Evolutionary conservation across 2,888 invertebrate genomes (phyloP), one percentile per base, ranked within the genome.

Genomic region (Morpho achilles): DNA sequence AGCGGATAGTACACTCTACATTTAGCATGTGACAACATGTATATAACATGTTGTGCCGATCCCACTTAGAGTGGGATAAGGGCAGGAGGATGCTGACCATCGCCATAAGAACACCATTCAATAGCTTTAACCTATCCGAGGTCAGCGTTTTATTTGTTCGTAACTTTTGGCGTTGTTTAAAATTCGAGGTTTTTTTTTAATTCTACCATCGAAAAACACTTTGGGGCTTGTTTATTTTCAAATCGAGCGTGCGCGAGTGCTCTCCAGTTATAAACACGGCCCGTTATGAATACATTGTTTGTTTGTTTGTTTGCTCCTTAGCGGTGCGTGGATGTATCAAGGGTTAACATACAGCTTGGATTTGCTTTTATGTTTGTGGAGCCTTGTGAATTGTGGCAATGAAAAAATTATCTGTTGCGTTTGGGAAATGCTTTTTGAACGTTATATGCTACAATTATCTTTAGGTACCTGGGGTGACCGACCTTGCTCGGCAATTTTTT

Each of bases 151-250:
- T 62, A 56, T 68, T 67, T 64, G 63, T 62, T 67, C 64, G 64
- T 60, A 67, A 64, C 64, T 64, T 71, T 70, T 16, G 60, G 67
- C 63, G 66, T 68, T 72, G 73, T 75, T 76, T 70, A 69, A 73
- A 74, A 73, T 71, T 71, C 71, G 69, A 64, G 8, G 42, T 42
- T 43, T 32, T 32, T 43, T 43, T 45, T 64, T 68, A n/a, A 74
- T 77, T 77, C 75, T 76, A 68, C 68, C 72, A 73, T 80, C 76
- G 67, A 75, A 79, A 79, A 80, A 77, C 75, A 77, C 74, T 79
- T 79, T 78, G 75, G 54, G 55, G 73, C 71, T 74, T 87, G 84
- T 87, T 87, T 88, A 80, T 87, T 87, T 87, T 84, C 67, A 79
- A 82, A 79, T 75, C 69, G 75, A 67, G 77, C 79, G 79, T 77